Evolutionary conservation across 1,140 invertebrate species (phyloP), one percentile per base, ranked within the genome.

Genomic region (Eupristina koningsbergeri): DNA sequence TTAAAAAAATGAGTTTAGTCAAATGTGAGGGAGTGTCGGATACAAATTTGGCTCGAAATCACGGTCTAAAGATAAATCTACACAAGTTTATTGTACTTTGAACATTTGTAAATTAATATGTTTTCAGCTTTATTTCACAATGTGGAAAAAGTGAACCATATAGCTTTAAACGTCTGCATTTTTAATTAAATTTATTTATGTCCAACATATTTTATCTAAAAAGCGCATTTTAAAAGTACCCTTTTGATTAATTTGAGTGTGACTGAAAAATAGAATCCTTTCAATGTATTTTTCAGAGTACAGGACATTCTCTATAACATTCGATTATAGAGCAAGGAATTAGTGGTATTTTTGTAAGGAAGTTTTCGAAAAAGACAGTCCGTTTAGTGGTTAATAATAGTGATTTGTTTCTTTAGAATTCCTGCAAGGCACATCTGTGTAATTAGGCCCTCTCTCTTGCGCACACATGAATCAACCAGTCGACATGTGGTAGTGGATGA

Each of bases 21-120:
- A 67, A 67, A 22, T 19, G 13, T 39, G 0, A 34, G 7, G 13
- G 31, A 36, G 17, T 67, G 31, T 7, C 34, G 34, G 31, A 67
- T 8, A 5, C 31, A 67, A 36, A 67, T 67, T 67, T 36, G 64
- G 64, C 64, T 67, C 64, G 64, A 36, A 67, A 67, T 67, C 17
- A 36, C 34, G 15, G 64, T 36, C 29, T 36, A 67, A 67, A 67
- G 29, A 67, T 67, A 67, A 67, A 67, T 67, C 64, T 17, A 34
- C 31, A 15, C 34, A 67, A 67, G 64, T 67, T 67, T 67, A 15
- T 67, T 67, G 64, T 67, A 36, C 64, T 67, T 36, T 67, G 17
- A 67, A 64, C 13, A 34, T n/a, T 63, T 3, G 58, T n/a, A 1
- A 64, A 64, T 31, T 34, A 11, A 31, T 64, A 15, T n/a, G n/a